Base-by-base conservation (phyloP, 1,140 invertebrate genomes). In the Andrena cerasifolii region DNA sequence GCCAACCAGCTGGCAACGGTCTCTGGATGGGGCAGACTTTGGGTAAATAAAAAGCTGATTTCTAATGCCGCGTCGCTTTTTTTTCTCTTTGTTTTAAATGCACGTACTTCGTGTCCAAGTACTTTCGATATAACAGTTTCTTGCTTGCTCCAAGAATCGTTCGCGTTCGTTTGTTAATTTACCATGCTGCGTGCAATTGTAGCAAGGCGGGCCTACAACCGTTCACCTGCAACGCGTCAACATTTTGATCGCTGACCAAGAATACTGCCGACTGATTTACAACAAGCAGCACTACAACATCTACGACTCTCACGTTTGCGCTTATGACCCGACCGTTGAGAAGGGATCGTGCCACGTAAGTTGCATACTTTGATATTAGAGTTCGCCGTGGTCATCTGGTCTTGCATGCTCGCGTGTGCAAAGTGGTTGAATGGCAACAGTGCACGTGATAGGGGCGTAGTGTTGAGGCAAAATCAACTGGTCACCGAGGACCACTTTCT, bases 271-370 rank as follows among this genome's bases (percentile, higher is more conserved):
- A 16, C 8, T 28, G 0, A 66, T 77, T 2, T 84, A 87, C 36
- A 16, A 0, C 0, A 21, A 5, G 5, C 0, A 14, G 0, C 0
- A 18, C 1, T 59, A 58, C 14, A 71, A 71, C 8, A 16, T 87
- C 21, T 74, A 85, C 53, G 31, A 75, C 0, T 61, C 51, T 0
- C 85, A 87, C 0, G 0, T 87, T n/a, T 87, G 86, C 24, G 86
- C 86, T 0, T 59, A 82, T 45, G 77, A 83, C 3, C 84, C 86
- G 24, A 33, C 0, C 0, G 56, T 24, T 0, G 0, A 43, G 14
- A 85, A 63, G 10, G 86, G 85, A 67, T 84, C 86, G 0, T 87
- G 86, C 33, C 53, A 86, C 59, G 86, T 87, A 56, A 87, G 81
- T 85, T 16, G 33, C 31, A 3, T n/a, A n/a, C n/a, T n/a, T n/a